Evolutionary conservation across 92 coral and sea anemone genomes (phyloP).

Genomic region (Anthopleura xanthogrammica): DNA sequence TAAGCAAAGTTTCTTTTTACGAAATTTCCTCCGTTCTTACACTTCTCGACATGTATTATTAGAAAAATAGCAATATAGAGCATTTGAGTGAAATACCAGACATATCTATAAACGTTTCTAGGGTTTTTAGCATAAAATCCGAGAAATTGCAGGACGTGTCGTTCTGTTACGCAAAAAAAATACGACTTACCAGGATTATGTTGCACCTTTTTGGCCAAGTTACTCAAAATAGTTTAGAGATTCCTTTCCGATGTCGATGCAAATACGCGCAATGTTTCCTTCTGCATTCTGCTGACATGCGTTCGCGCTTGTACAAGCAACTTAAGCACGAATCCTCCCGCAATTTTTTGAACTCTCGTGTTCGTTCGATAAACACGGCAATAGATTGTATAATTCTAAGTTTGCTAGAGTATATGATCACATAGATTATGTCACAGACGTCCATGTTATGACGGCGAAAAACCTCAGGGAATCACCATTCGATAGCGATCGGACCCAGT

Average conservation of each 20-base stretch:
- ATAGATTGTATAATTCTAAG: neutral
- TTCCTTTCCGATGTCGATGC: neutral
- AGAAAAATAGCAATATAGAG: no score
- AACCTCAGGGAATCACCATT: constrained; percentile 36
- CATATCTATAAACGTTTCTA: no score
- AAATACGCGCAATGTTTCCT: neutral
- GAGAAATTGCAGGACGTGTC: neutral
- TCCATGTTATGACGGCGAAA: neutral
- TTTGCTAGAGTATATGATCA: neutral
- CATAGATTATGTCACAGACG: neutral
- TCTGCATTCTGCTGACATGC: neutral
- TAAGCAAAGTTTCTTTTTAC: no score
- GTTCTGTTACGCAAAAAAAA: neutral
- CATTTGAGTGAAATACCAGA: no score
- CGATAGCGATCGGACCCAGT: constrained; percentile 26
- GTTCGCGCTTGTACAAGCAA: neutral
- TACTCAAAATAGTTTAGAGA: neutral
- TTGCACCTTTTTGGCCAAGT: neutral
- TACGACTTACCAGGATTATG: neutral
- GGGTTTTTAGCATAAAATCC: neutral
- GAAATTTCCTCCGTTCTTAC: no score
- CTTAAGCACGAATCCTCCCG: neutral
- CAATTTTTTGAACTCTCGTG: neutral
- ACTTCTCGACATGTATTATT: no score
- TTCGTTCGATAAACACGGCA: neutral